A percentile compares a stretch with the other conserved stretches of the same genome.
Evolutionary conservation across 2,113 vertebrate species (phyloP).

Genomic region (Falcunculus frontatus): DNA sequence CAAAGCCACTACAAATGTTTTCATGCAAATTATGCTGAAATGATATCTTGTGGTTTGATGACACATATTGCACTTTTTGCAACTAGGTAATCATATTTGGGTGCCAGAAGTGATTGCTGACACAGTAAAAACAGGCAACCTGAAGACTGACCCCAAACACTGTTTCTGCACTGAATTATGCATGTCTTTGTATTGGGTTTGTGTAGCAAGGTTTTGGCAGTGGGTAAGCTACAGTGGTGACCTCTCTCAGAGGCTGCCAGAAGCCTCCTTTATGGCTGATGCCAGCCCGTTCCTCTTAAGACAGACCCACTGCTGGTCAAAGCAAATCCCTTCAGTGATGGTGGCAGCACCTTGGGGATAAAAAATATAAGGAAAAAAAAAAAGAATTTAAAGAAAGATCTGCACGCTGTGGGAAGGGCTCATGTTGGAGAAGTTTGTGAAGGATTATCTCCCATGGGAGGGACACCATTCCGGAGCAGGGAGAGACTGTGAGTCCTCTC

Average conservation of each 20-base stretch:
- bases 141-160: neutral
- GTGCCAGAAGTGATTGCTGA: neutral
- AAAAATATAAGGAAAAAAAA: neutral
- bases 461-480: neutral
- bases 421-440: neutral
- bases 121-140: neutral
- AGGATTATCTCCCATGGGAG: neutral
- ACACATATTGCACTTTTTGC: neutral
- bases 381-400: too few species aligned
- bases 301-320: neutral
- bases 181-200: neutral
- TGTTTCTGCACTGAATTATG: neutral
- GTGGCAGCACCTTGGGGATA: neutral
- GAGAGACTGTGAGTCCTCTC: too few species aligned
- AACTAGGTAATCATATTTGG: neutral
- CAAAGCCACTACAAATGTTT: neutral
- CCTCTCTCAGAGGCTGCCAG: neutral
- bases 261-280: neutral
- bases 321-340: neutral
- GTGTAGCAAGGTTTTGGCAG: neutral
- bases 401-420: neutral
- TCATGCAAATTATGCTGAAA: neutral
- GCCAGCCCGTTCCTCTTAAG: rapidly evolving
- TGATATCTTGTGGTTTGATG: neutral
- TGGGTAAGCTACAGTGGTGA: too few species aligned